Percentiles rank a stretch among this genome's conserved stretches.
These are phyloP conservation scores for Cephus nigrinus DNA, from an alignment of 2,888 invertebrate genomes.

Conservation along the genomic window DNA sequence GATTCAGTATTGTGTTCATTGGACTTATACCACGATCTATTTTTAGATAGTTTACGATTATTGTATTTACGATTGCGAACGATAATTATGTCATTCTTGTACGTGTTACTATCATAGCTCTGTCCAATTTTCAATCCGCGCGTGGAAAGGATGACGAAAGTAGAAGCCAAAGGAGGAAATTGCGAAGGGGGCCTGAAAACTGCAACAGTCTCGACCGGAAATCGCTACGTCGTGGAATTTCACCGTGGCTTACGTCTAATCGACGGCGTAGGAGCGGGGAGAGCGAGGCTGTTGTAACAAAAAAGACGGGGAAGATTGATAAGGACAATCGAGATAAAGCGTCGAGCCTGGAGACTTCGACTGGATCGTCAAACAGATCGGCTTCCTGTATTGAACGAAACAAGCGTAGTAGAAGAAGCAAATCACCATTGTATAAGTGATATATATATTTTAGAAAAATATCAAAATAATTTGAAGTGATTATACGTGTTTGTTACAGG, in stretches of 20 bases:
- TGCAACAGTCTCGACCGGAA: background rate
- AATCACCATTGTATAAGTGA: background rate
- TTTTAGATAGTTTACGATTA: background rate
- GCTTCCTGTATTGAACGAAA: background rate
- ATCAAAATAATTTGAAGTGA: background rate
- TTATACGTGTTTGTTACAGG: background rate
- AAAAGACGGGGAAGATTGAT: background rate
- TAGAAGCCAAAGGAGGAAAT: background rate
- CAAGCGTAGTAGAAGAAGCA: background rate
- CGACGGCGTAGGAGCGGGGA: background rate
- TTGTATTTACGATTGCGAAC: background rate
- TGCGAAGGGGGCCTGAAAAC: background rate
- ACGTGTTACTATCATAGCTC: background rate
- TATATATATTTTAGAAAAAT: too few species aligned
- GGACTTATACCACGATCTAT: too few species aligned
- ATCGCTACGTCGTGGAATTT: background rate
- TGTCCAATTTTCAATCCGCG: background rate
- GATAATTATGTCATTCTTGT: background rate
- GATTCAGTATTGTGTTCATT: background rate
- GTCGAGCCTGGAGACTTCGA: background rate
- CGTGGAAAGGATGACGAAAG: background rate
- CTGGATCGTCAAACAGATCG: background rate
- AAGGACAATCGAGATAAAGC: background rate
- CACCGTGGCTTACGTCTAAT: background rate
- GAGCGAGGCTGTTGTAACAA: background rate